These are phyloP conservation scores for Epistrophe grossulariae DNA, from an alignment of 2,888 invertebrate species.

Conservation along the genomic window DNA sequence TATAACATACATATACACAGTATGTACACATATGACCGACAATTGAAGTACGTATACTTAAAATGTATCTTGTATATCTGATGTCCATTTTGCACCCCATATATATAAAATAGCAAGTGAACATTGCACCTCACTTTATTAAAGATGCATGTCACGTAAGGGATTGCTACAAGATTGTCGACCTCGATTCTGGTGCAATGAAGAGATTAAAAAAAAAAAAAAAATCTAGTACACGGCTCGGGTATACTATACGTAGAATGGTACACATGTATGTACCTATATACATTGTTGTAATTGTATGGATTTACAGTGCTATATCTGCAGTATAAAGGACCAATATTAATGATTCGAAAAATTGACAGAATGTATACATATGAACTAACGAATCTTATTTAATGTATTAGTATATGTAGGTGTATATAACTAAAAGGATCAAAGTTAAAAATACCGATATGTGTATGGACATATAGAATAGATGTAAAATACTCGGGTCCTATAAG, in stretches of 20 bases:
- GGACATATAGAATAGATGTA: too few species aligned
- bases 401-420: too few species aligned
- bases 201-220: conserved; percentile 47
- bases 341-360: conserved; percentile 10
- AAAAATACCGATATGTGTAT: not conserved
- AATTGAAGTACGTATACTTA: conserved; percentile 41
- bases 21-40: conserved; percentile 11
- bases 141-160: conserved; percentile 71
- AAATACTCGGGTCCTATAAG: too few species aligned
- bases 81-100: conserved; percentile 66
- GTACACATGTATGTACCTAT: not conserved
- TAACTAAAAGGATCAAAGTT: not conserved
- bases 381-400: not conserved
- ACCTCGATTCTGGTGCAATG: conserved; percentile 67
- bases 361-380: not conserved
- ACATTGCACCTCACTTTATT: conserved; percentile 66
- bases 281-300: not conserved
- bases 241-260: not conserved
- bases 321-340: conserved; percentile 25
- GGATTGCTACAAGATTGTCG: conserved; percentile 69
- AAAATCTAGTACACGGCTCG: conserved; percentile 5
- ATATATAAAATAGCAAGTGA: conserved; percentile 27
- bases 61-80: conserved; percentile 43
- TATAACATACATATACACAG: not conserved
- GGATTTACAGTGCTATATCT: not conserved